phyloP scores from a whole-genome alignment of 2,888 invertebrate species.

The Cynaeus angustus region DNA sequence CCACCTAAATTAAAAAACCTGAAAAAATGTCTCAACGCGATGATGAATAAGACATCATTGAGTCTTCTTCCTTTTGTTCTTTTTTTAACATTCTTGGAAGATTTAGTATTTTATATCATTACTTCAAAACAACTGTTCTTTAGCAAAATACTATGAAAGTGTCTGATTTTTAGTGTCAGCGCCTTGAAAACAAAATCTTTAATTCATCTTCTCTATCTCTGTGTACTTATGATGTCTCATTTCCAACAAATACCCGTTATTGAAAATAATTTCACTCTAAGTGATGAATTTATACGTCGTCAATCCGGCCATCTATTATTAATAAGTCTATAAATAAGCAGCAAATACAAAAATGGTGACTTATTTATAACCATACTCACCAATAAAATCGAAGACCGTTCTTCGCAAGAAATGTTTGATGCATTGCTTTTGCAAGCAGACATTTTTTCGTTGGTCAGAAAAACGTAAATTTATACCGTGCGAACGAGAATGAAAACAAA shows the following conservation, averaged over 20 bases:
- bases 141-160: slow-evolving; percentile 8
- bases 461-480: slow-evolving; percentile 68
- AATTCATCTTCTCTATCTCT: slow-evolving; percentile 52
- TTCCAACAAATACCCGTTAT: slow-evolving; percentile 49
- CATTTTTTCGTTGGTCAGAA: slow-evolving; percentile 60
- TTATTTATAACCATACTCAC: slow-evolving; percentile 61
- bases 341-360: slow-evolving; percentile 59
- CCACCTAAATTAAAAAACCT: background rate
- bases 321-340: slow-evolving; percentile 60
- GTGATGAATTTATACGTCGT: slow-evolving; percentile 56
- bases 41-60: slow-evolving; percentile 10
- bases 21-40: background rate
- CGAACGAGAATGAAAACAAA: slow-evolving; percentile 68
- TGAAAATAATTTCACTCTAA: slow-evolving; percentile 35
- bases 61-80: background rate
- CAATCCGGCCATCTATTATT: slow-evolving; percentile 60
- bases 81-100: background rate
- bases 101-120: slow-evolving; percentile 29
- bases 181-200: slow-evolving; percentile 47
- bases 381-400: slow-evolving; percentile 57
- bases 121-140: slow-evolving; percentile 24
- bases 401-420: slow-evolving; percentile 56
- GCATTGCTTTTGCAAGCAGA: slow-evolving; percentile 56
- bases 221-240: slow-evolving; percentile 55
- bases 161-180: slow-evolving; percentile 19